Conservation (phyloP, 2,888 invertebrate species). For the Agrotis puta region DNA sequence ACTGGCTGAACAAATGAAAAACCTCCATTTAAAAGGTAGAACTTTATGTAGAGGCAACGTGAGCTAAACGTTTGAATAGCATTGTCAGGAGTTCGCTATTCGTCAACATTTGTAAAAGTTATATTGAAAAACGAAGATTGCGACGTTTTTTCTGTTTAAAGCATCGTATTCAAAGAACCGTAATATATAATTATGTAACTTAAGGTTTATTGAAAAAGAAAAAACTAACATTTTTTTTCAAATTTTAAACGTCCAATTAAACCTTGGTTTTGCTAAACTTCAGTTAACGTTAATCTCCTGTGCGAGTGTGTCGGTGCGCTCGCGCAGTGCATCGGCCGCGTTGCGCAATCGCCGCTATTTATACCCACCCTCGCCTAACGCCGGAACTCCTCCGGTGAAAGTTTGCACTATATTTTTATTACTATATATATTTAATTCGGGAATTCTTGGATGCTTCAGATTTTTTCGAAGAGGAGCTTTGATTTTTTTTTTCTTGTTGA, state of each 20-base stretch:
- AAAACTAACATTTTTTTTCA: background rate
- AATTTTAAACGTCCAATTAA: conserved; percentile 20
- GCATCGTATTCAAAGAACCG: too few relatives aligned
- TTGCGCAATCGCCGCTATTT: conserved; percentile 76
- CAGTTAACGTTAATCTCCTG: conserved; percentile 46
- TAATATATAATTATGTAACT: too few relatives aligned
- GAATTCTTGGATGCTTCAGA: conserved; percentile 21
- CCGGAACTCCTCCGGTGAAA: conserved; percentile 66
- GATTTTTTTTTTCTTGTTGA: background rate
- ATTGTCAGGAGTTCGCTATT: too few relatives aligned
- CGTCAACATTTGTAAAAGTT: too few relatives aligned
- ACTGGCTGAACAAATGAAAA: conserved; percentile 16
- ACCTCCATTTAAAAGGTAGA: too few relatives aligned
- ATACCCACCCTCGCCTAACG: conserved; percentile 72
- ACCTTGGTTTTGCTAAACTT: conserved; percentile 33
- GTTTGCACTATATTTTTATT: conserved; percentile 64
- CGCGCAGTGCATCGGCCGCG: conserved; percentile 77
- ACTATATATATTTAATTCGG: conserved; percentile 45
- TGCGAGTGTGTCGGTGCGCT: conserved; percentile 49
- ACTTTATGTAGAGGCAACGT: too few relatives aligned
- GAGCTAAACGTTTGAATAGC: too few relatives aligned
- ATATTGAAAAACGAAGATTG: too few relatives aligned
- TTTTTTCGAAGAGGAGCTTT: background rate
- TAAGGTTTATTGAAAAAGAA: too few relatives aligned
- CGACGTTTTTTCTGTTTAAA: too few relatives aligned